phyloP scores from a whole-genome alignment of 2,888 invertebrate genomes.

The Drosophila rellima region DNA sequence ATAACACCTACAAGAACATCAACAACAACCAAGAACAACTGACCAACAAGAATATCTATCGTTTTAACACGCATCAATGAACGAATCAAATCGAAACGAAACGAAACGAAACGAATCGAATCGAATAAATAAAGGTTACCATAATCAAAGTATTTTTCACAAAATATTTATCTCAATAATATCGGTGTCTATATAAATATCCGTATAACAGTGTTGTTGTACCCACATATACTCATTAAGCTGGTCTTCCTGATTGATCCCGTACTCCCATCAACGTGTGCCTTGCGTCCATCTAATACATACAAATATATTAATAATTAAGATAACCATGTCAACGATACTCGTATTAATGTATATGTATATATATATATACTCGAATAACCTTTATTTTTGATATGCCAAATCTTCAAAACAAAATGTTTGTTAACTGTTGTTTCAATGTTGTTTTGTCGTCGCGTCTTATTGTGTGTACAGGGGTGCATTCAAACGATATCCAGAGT shows the following conservation, averaged over 20 bases:
- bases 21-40: slow-evolving; percentile 42
- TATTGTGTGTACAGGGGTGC: slow-evolving; percentile 31
- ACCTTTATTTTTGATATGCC: slow-evolving; percentile 34
- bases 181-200: slow-evolving; percentile 74
- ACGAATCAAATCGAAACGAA: slow-evolving; percentile 44
- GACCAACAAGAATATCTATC: slow-evolving; percentile 50
- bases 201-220: slow-evolving; percentile 60
- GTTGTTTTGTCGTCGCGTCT: slow-evolving; percentile 62
- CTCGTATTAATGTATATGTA: slow-evolving; percentile 21
- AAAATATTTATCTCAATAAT: slow-evolving; percentile 63
- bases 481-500: slow-evolving; percentile 9
- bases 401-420: slow-evolving; percentile 24
- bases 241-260: slow-evolving; percentile 59
- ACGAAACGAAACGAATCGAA: slow-evolving; percentile 9
- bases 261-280: slow-evolving; percentile 53
- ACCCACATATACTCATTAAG: slow-evolving; percentile 46
- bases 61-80: slow-evolving; percentile 76
- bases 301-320: slow-evolving; percentile 22
- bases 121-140: slow-evolving; percentile 58
- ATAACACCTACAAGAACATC: slow-evolving; percentile 70
- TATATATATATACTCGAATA: slow-evolving; percentile 24
- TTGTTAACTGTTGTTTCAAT: slow-evolving; percentile 60
- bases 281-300: slow-evolving; percentile 71
- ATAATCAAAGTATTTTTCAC: slow-evolving; percentile 55
- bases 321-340: slow-evolving; percentile 32